These are phyloP conservation scores for Sitta carolinensis DNA, from an alignment of 2,797 vertebrate species.

Conservation along the genomic window DNA sequence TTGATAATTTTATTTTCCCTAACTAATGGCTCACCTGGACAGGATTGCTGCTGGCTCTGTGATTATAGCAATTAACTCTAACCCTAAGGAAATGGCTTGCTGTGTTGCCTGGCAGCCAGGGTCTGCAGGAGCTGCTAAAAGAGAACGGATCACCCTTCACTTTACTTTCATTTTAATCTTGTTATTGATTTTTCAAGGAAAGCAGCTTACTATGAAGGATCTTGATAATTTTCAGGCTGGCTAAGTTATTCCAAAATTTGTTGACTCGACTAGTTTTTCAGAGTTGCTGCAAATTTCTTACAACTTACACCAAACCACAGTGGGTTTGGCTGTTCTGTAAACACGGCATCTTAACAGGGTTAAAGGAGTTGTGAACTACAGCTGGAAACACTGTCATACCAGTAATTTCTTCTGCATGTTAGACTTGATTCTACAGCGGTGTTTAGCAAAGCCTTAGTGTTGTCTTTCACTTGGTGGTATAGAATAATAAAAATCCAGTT, in stretches of 20 bases:
- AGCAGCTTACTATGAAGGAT: constrained; percentile 1
- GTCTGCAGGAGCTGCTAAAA: constrained; percentile 24
- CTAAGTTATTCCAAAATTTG: constrained; percentile 32
- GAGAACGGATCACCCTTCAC: background rate
- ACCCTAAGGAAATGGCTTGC: constrained; percentile 39
- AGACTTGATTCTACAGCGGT: background rate
- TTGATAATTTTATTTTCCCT: constrained; percentile 39
- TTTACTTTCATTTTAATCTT: constrained; percentile 49
- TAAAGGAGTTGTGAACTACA: background rate
- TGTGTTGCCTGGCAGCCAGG: constrained; percentile 43
- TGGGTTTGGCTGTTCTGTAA: background rate
- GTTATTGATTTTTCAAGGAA: constrained; percentile 52
- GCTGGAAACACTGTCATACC: background rate
- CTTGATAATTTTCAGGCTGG: constrained; percentile 2
- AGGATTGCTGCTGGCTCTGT: constrained; percentile 60
- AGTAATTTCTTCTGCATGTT: background rate
- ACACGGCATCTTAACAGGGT: background rate
- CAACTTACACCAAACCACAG: background rate
- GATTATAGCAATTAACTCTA: constrained; percentile 67
- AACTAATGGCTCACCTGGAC: constrained; percentile 70
- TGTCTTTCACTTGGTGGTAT: background rate
- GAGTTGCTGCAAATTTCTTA: background rate
- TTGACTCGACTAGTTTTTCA: background rate
- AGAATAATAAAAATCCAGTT: background rate
- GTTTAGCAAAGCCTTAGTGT: background rate